These are phyloP conservation scores for Diabrotica virgifera DNA, from an alignment of 1,140 invertebrate genomes.

Conservation along the genomic window DNA sequence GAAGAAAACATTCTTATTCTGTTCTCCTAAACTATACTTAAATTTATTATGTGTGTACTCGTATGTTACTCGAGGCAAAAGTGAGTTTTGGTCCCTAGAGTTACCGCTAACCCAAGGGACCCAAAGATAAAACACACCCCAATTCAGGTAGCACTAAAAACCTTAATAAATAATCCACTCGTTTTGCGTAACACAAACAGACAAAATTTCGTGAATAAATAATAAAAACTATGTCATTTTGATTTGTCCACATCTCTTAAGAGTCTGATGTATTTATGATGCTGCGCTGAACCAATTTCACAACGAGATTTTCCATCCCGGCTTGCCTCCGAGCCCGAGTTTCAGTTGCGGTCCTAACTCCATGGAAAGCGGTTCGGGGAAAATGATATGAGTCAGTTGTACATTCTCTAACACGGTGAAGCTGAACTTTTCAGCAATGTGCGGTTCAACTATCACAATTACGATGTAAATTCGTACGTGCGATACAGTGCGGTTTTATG, in stretches of 20 bases:
- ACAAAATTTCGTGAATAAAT: not conserved
- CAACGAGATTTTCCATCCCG: conserved; percentile 15
- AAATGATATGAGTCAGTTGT: not conserved
- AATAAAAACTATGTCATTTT: conserved; percentile 9
- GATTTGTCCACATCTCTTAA: conserved; percentile 17
- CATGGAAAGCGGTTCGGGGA: conserved; percentile 5
- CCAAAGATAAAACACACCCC: too few species aligned
- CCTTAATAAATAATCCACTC: too few species aligned
- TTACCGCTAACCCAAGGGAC: too few species aligned
- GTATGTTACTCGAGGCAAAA: too few species aligned
- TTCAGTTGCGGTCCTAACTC: conserved; percentile 9
- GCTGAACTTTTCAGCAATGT: not conserved
- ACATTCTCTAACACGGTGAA: not conserved
- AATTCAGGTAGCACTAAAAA: too few species aligned
- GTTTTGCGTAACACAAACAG: too few species aligned
- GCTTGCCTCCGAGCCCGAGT: conserved; percentile 8
- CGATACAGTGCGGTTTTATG: not conserved
- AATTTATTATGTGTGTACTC: too few species aligned
- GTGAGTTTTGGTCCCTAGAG: too few species aligned
- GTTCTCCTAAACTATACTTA: too few species aligned
- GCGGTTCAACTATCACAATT: not conserved
- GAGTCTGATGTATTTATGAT: conserved; percentile 19
- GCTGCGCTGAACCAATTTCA: conserved; percentile 14
- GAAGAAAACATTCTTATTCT: too few species aligned
- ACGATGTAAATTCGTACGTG: not conserved